These are phyloP conservation scores for Erpetoichthys calabaricus DNA, from an alignment of 2,797 vertebrate species.

Conservation along the genomic window DNA sequence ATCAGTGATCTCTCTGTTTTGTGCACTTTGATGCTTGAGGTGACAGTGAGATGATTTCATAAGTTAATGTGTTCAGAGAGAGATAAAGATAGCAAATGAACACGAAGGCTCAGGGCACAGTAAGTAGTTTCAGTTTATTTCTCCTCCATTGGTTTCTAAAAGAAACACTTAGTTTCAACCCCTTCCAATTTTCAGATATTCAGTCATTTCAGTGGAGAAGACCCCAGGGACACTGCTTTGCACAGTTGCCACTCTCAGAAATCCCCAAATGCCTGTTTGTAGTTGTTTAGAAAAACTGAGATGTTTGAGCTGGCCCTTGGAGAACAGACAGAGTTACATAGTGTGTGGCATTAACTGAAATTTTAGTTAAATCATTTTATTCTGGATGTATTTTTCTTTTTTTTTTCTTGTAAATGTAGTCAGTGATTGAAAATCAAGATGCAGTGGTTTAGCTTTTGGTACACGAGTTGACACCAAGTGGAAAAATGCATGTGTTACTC, in stretches of 20 bases:
- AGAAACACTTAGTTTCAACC: constrained; percentile 57
- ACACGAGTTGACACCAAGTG: too few relatives aligned
- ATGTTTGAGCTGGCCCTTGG: constrained; percentile 48
- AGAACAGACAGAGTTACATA: constrained; percentile 29
- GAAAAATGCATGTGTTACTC: neutral
- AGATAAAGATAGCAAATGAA: constrained; percentile 2
- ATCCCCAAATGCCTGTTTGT: constrained; percentile 42
- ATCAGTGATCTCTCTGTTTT: too few relatives aligned
- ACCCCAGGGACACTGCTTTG: constrained; percentile 45
- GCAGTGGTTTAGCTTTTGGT: neutral
- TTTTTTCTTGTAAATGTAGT: constrained; percentile 8
- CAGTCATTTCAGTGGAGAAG: constrained; percentile 30
- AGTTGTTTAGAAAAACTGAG: constrained; percentile 61
- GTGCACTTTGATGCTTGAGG: too few relatives aligned
- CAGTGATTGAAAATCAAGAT: neutral
- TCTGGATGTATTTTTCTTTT: constrained; percentile 34
- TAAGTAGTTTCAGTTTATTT: constrained; percentile 38
- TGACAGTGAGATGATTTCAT: too few relatives aligned
- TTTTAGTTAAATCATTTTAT: constrained; percentile 26
- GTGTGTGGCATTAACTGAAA: constrained; percentile 31
- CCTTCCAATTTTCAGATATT: constrained; percentile 33
- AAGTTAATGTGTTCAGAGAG: constrained; percentile 5
- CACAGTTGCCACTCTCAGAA: constrained; percentile 51
- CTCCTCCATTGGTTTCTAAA: constrained; percentile 62
- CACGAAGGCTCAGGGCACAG: neutral